These are phyloP conservation scores for Hippocampus barbouri DNA, from an alignment of 2,113 vertebrate genomes.

Conservation along the genomic window DNA sequence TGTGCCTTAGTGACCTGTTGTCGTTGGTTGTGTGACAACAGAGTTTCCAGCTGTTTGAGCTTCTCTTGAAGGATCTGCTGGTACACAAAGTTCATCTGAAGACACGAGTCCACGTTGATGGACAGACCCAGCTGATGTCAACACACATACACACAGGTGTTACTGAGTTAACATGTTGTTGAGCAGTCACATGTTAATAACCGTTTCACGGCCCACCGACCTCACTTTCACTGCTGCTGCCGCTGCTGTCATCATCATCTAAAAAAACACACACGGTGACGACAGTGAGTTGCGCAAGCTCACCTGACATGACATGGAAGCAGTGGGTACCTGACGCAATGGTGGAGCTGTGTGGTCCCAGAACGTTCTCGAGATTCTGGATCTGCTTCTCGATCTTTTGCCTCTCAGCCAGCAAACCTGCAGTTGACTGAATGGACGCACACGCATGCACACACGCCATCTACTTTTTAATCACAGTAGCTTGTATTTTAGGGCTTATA, in stretches of 20 bases:
- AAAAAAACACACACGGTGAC: neutral
- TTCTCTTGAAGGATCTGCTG: constrained; percentile 63
- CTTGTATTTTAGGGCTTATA: too few species aligned
- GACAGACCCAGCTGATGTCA: constrained; percentile 40
- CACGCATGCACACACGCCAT: constrained; percentile 6
- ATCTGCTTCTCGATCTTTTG: constrained; percentile 55
- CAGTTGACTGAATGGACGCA: constrained; percentile 1
- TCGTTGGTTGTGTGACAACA: constrained; percentile 26
- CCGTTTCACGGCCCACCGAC: constrained; percentile 26
- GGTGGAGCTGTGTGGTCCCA: constrained; percentile 32
- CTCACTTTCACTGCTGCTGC: constrained; percentile 46
- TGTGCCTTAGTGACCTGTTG: constrained; percentile 18
- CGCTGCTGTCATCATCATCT: constrained; percentile 9
- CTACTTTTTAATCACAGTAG: neutral
- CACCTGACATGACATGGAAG: neutral
- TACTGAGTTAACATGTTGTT: neutral
- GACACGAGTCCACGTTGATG: constrained; percentile 43
- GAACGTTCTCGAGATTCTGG: constrained; percentile 47
- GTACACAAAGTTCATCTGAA: constrained; percentile 67
- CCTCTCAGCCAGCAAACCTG: constrained; percentile 42
- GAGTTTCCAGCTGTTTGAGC: constrained; percentile 45
- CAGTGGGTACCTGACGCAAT: constrained; percentile 31
- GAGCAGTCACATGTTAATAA: neutral
- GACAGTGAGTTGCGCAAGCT: neutral
- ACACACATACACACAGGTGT: neutral